A percentile compares a stretch with the other conserved stretches of the same genome.
phyloP scores from a whole-genome alignment of 1,140 invertebrate species.

The Drosophila arawakana region DNA sequence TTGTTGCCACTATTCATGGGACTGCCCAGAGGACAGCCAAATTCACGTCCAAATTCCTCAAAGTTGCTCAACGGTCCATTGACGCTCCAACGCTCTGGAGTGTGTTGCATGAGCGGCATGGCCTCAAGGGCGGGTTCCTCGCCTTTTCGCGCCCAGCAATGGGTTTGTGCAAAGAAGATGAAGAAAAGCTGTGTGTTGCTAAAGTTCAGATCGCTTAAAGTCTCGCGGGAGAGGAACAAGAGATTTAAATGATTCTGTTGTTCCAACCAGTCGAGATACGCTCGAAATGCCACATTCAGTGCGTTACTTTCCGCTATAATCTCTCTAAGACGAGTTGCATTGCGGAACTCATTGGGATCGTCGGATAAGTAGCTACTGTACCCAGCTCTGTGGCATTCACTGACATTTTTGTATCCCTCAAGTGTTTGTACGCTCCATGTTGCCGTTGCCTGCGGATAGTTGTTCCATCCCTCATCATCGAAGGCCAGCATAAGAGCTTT shows the following conservation, averaged over 20 bases:
- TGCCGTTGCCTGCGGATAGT: slow-evolving; percentile 42
- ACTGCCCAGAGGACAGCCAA: slow-evolving; percentile 61
- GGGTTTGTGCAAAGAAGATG: slow-evolving; percentile 88
- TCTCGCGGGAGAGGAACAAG: slow-evolving; percentile 53
- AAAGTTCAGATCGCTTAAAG: slow-evolving; percentile 67
- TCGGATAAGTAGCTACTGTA: slow-evolving; percentile 87
- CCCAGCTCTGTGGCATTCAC: slow-evolving; percentile 96
- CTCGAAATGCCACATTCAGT: slow-evolving; percentile 87
- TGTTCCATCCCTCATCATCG: slow-evolving; percentile 97
- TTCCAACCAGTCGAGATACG: slow-evolving; percentile 84
- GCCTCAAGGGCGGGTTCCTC: slow-evolving; percentile 46
- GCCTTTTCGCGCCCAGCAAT: slow-evolving; percentile 55
- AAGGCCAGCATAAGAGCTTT: slow-evolving; percentile 97
- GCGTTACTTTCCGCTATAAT: slow-evolving; percentile 89
- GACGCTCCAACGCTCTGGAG: slow-evolving; percentile 65
- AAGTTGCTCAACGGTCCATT: slow-evolving; percentile 74
- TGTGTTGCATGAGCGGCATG: slow-evolving; percentile 65
- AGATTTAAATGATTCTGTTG: slow-evolving; percentile 34
- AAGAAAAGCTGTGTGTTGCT: slow-evolving; percentile 89
- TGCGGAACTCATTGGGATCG: slow-evolving; percentile 86
- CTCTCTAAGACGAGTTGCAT: slow-evolving; percentile 88
- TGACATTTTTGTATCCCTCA: slow-evolving; percentile 92
- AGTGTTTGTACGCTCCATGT: slow-evolving; percentile 99
- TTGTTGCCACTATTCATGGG: slow-evolving; percentile 79
- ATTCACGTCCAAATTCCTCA: slow-evolving; percentile 70